phyloP scores from a whole-genome alignment of 2,797 vertebrate genomes.

The Sus cebifrons region DNA sequence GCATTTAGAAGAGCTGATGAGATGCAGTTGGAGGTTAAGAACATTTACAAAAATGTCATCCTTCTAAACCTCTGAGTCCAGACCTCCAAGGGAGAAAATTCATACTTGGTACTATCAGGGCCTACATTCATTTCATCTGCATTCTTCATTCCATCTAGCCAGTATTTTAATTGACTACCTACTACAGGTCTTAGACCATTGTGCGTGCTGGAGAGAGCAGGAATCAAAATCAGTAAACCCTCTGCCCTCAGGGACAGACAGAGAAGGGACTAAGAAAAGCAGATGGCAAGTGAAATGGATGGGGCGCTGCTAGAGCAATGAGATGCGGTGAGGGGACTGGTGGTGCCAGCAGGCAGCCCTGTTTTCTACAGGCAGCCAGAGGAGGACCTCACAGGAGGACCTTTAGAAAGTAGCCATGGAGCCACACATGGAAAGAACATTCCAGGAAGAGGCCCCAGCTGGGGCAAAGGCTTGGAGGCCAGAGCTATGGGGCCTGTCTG shows the following conservation, averaged over 20 bases:
- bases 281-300: background rate
- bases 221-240: background rate
- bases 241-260: background rate
- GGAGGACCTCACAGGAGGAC: background rate
- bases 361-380: background rate
- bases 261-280: background rate
- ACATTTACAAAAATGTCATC: background rate
- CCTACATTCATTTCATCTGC: background rate
- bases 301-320: accelerated
- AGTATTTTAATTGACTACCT: background rate
- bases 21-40: background rate
- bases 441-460: background rate
- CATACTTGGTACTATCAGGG: too few relatives aligned
- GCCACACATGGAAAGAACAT: background rate
- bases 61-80: background rate
- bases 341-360: too few relatives aligned
- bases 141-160: background rate
- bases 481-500: background rate
- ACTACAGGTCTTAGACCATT: background rate
- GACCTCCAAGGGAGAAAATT: background rate
- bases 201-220: background rate
- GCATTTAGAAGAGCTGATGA: background rate
- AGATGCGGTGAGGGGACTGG: background rate
- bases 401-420: background rate
- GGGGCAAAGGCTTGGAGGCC: background rate